Evolutionary conservation across 2,797 vertebrate species (phyloP).

Genomic region (Acanthiza pusilla): DNA sequence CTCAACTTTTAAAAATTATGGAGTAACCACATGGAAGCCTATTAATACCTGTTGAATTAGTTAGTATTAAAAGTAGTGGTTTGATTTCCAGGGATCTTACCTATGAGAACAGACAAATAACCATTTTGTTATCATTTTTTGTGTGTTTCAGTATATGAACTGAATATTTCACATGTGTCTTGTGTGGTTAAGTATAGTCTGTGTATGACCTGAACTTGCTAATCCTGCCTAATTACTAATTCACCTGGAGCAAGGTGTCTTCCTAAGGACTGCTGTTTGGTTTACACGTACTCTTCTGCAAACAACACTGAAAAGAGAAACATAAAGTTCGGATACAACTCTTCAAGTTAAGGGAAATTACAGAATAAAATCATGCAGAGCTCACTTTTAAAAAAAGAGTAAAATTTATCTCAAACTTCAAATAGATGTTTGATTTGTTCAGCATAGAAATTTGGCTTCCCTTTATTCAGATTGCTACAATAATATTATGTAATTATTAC

Average conservation of each 20-base stretch:
- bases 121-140: not conserved
- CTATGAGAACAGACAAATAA: not conserved
- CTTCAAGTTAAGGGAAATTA: not conserved
- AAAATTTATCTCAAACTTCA: not conserved
- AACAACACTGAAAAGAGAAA: not conserved
- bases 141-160: not conserved
- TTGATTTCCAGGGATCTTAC: not conserved
- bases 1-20: not conserved
- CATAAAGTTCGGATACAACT: not conserved
- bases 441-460: not conserved
- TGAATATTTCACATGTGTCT: not conserved
- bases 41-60: not conserved
- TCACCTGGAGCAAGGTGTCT: not conserved
- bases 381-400: not conserved
- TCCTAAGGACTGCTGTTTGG: not conserved
- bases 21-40: not conserved
- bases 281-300: not conserved
- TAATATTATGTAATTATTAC: not conserved
- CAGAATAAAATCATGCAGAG: not conserved
- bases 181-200: fast-evolving
- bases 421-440: not conserved
- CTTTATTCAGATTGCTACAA: not conserved
- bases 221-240: not conserved
- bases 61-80: not conserved
- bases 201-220: fast-evolving